These are phyloP conservation scores for Lasioglossum albipes DNA, from an alignment of 1,140 invertebrate species.

Conservation along the genomic window DNA sequence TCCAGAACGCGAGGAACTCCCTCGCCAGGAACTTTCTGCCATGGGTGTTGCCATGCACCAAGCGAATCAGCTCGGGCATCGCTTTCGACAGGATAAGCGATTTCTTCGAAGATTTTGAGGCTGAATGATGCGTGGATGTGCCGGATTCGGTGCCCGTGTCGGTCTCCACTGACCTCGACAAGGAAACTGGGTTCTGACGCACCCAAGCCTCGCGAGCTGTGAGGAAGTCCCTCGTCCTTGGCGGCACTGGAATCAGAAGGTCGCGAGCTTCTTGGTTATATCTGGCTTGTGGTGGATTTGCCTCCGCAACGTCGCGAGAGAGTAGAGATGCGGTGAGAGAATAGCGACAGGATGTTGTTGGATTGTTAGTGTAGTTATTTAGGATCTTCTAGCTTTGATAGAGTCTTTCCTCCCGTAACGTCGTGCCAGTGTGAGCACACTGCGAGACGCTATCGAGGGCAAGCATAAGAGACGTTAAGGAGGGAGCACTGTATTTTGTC, in stretches of 20 bases:
- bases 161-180: slow-evolving; percentile 64
- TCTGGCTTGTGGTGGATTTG: too few relatives aligned
- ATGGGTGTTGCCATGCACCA: slow-evolving; percentile 85
- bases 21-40: slow-evolving; percentile 82
- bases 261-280: too few relatives aligned
- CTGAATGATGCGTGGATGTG: slow-evolving; percentile 38
- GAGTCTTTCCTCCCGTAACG: too few relatives aligned
- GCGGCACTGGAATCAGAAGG: slow-evolving; percentile 67
- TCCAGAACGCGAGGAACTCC: slow-evolving; percentile 84
- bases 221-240: slow-evolving; percentile 71
- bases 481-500: too few relatives aligned
- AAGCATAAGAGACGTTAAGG: too few relatives aligned
- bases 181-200: slow-evolving; percentile 68
- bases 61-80: slow-evolving; percentile 84
- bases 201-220: slow-evolving; percentile 77
- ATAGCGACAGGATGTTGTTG: too few relatives aligned
- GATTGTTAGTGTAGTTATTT: too few relatives aligned
- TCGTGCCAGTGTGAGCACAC: too few relatives aligned
- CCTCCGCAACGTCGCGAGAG: too few relatives aligned
- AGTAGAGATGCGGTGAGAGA: too few relatives aligned
- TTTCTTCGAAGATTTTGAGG: slow-evolving; percentile 67
- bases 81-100: slow-evolving; percentile 81
- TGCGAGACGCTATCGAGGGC: too few relatives aligned
- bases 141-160: slow-evolving; percentile 57
- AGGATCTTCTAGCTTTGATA: too few relatives aligned